These are phyloP conservation scores for Scaptomyza tumidula DNA, from an alignment of 2,888 invertebrate species.

Conservation along the genomic window DNA sequence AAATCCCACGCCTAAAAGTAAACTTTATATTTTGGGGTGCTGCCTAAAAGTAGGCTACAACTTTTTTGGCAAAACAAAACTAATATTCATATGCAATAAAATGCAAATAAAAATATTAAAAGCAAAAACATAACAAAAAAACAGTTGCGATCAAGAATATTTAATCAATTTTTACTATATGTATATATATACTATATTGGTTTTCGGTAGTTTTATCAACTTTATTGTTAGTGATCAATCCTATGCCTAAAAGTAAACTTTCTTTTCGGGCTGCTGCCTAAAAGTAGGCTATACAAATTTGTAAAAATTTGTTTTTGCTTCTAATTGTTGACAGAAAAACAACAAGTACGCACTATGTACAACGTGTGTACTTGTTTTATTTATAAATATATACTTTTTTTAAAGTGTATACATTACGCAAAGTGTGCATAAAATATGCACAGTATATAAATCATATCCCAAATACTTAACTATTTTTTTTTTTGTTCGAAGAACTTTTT, in stretches of 20 bases:
- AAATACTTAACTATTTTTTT: neutral
- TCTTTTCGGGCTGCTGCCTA: neutral
- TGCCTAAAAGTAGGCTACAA: too few species aligned
- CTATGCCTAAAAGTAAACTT: conserved; percentile 1
- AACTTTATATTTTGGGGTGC: too few species aligned
- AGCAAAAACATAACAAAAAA: too few species aligned
- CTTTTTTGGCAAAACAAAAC: conserved; percentile 33
- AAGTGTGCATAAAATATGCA: neutral
- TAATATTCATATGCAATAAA: conserved; percentile 43
- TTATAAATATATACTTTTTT: neutral
- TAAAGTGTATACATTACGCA: neutral
- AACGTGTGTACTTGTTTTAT: neutral
- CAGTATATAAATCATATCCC: neutral
- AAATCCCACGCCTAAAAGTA: too few species aligned
- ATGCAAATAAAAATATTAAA: conserved; percentile 37
- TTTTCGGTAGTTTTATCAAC: too few species aligned
- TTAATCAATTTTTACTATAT: too few species aligned
- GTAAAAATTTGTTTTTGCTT: too few species aligned
- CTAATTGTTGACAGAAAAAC: neutral
- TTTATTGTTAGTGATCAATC: too few species aligned
- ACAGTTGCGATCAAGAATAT: too few species aligned
- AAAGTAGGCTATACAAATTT: conserved; percentile 7
- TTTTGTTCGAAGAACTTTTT: neutral
- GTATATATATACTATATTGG: too few species aligned
- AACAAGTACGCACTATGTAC: neutral